A percentile compares a stretch with the other conserved stretches of the same genome.
Conservation (phyloP, 2,113 vertebrate species). For the Crotophaga sulcirostris region DNA sequence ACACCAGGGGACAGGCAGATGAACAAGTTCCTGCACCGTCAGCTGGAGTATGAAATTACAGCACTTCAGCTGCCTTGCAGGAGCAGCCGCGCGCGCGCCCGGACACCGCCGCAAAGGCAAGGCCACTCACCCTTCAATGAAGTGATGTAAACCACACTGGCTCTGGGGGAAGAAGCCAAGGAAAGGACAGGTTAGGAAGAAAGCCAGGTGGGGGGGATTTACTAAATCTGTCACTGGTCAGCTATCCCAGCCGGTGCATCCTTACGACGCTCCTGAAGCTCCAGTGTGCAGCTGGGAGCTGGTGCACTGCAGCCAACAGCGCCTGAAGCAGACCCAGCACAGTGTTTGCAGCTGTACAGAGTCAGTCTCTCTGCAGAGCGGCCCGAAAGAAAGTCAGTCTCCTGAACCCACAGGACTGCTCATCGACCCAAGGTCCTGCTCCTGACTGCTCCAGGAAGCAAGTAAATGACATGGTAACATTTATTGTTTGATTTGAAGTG, state of each 20-base stretch:
- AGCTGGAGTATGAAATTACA: slow-evolving; percentile 63
- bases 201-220: background rate
- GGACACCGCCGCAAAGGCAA: fast-evolving
- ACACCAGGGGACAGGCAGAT: background rate
- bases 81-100: fast-evolving
- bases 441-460: background rate
- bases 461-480: fast-evolving
- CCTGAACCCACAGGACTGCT: fast-evolving
- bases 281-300: fast-evolving
- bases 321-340: fast-evolving
- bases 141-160: fast-evolving
- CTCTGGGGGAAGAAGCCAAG: background rate
- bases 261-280: fast-evolving
- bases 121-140: background rate
- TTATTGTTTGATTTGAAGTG: background rate
- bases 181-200: background rate
- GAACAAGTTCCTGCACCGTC: background rate
- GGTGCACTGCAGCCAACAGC: background rate
- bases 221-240: background rate
- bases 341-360: fast-evolving
- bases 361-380: background rate
- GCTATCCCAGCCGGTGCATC: fast-evolving
- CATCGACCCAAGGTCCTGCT: background rate
- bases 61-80: slow-evolving; percentile 18
- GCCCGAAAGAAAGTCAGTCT: fast-evolving